Percentiles rank a stretch among this genome's conserved stretches.
Evolutionary conservation across 2,797 vertebrate genomes (phyloP).

Genomic region (Premnoplex brunnescens): DNA sequence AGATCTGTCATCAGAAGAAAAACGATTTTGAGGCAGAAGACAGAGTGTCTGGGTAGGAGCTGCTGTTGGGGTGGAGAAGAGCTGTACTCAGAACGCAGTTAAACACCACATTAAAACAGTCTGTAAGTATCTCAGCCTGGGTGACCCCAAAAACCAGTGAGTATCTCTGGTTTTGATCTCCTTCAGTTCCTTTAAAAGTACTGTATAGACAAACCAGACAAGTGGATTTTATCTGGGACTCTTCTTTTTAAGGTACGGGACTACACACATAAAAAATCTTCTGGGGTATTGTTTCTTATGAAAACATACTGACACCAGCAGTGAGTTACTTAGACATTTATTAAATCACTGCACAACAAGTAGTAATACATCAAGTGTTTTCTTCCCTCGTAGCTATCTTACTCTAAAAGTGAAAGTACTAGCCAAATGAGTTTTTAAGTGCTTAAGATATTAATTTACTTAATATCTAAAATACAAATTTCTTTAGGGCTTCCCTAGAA

Average conservation of each 20-base stretch:
- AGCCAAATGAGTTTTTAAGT: conserved; percentile 9
- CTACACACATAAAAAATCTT: conserved; percentile 22
- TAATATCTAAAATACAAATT: conserved; percentile 29
- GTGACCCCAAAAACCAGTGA: neutral
- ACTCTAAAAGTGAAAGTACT: conserved; percentile 42
- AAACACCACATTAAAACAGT: neutral
- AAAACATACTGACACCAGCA: conserved; percentile 47
- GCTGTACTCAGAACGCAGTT: neutral
- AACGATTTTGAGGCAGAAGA: neutral
- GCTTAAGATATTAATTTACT: conserved; percentile 42
- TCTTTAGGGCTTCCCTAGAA: neutral
- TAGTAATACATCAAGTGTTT: conserved; percentile 66
- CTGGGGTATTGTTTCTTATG: neutral
- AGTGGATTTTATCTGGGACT: rapidly evolving
- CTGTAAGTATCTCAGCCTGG: neutral
- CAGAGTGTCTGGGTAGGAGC: neutral
- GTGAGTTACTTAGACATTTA: conserved; percentile 71
- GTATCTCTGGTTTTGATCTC: neutral
- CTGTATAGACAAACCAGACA: neutral
- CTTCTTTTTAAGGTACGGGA: neutral
- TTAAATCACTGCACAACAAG: conserved; percentile 74
- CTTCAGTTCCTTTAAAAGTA: neutral
- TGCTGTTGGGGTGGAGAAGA: neutral
- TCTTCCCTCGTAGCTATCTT: conserved; percentile 44
- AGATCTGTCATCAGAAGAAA: neutral